phyloP scores from a whole-genome alignment of 2,113 vertebrate genomes.

The Eurypyga helias region DNA sequence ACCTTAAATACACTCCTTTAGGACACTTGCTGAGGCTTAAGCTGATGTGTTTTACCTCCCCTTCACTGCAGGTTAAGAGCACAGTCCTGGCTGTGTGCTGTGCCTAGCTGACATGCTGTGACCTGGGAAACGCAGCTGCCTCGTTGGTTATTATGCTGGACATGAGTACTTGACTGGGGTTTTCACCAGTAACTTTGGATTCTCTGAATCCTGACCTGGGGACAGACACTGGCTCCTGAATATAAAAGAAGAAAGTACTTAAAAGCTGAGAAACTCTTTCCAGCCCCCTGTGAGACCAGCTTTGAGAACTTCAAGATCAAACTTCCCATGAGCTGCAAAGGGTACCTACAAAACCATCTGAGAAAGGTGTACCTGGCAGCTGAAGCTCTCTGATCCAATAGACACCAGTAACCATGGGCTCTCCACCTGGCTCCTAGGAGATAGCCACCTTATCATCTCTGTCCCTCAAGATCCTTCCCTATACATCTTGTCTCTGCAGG shows the following conservation, averaged over 20 bases:
- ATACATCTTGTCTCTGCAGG: not conserved
- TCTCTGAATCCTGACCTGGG: not conserved
- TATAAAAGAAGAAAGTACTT: not conserved
- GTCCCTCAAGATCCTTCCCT: not conserved
- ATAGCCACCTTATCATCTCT: not conserved
- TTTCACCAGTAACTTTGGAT: not conserved
- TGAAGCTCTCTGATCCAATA: not conserved
- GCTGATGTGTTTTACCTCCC: not conserved
- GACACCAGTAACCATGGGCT: not conserved
- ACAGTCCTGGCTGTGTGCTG: not conserved
- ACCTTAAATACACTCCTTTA: not conserved
- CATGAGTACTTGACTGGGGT: not conserved
- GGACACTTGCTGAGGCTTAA: not conserved
- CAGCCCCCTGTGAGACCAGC: fast-evolving
- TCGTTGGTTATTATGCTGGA: not conserved
- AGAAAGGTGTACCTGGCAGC: not conserved
- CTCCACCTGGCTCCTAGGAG: not conserved
- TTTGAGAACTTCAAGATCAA: not conserved
- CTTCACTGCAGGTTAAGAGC: not conserved
- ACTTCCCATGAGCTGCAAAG: not conserved
- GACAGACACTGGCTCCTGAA: not conserved
- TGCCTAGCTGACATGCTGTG: not conserved
- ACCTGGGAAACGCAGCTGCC: not conserved
- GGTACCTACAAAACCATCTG: not conserved
- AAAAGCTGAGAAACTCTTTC: not conserved